phyloP scores from a whole-genome alignment of 2,888 invertebrate genomes.

The Drosophila ezoana region DNA sequence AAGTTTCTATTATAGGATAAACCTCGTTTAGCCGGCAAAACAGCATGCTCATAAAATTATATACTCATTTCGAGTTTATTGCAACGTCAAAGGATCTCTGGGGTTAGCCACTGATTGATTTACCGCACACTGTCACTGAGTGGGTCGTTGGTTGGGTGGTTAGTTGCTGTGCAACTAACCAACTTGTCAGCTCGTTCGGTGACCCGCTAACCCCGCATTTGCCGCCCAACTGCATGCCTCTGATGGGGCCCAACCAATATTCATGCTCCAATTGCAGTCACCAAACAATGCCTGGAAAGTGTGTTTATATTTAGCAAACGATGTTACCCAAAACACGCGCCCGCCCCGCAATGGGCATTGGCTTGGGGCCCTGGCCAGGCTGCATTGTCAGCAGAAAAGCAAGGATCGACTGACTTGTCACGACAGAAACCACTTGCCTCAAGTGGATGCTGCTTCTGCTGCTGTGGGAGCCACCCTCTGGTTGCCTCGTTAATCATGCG shows the following conservation, averaged over 20 bases:
- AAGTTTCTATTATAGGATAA: conserved; percentile 13
- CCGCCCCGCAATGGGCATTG: not conserved
- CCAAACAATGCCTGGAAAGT: conserved; percentile 69
- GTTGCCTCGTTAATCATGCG: conserved; percentile 76
- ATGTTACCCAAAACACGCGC: conserved; percentile 42
- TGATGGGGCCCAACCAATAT: conserved; percentile 61
- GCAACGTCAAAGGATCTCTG: conserved; percentile 48
- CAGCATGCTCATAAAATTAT: conserved; percentile 34
- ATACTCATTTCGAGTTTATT: conserved; percentile 42
- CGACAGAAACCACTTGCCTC: conserved; percentile 63
- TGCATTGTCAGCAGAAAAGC: conserved; percentile 69
- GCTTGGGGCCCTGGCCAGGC: conserved; percentile 24
- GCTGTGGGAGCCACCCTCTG: conserved; percentile 23
- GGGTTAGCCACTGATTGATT: conserved; percentile 63
- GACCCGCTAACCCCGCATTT: not conserved
- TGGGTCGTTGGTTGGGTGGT: not conserved
- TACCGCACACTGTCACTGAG: conserved; percentile 45
- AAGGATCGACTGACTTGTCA: conserved; percentile 66
- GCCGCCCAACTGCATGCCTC: conserved; percentile 24
- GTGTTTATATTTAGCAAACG: conserved; percentile 75
- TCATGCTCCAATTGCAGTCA: conserved; percentile 76
- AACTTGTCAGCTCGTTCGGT: conserved; percentile 49
- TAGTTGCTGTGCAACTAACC: conserved; percentile 44
- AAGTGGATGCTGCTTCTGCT: conserved; percentile 50
- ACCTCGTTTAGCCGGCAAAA: conserved; percentile 3